A percentile compares a stretch with the other conserved stretches of the same genome.
Evolutionary conservation across 2,113 vertebrate species (phyloP).

Genomic region (Lophura nycthemera): DNA sequence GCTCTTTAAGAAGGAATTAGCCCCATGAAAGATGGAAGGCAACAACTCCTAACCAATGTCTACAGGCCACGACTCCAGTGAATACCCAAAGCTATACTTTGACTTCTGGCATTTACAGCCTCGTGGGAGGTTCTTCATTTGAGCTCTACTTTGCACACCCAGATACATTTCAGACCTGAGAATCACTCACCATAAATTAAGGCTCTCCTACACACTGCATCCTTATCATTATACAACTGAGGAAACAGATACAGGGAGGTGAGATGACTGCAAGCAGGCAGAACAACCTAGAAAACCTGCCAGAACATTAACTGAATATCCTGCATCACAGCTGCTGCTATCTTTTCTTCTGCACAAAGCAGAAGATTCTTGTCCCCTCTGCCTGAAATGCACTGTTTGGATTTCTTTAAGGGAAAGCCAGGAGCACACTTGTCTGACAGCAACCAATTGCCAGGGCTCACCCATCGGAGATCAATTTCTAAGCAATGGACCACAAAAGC

Average conservation of each 20-base stretch:
- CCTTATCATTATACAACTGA: slow-evolving; percentile 11
- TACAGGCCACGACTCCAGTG: background rate
- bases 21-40: background rate
- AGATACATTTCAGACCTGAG: background rate
- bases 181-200: slow-evolving; percentile 9
- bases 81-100: background rate
- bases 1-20: background rate
- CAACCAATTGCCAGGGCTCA: background rate
- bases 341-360: background rate
- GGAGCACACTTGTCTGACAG: background rate
- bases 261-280: background rate
- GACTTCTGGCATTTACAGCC: background rate
- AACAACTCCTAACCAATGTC: background rate
- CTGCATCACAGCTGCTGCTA: background rate
- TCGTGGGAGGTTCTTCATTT: background rate
- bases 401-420: background rate
- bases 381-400: background rate
- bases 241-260: background rate
- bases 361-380: background rate
- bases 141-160: background rate
- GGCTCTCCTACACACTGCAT: background rate
- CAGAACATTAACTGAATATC: background rate
- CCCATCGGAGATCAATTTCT: slow-evolving; percentile 5
- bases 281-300: background rate
- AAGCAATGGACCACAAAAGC: background rate